Evolutionary conservation across 1,140 invertebrate genomes (phyloP), one percentile per base, ranked within the genome.

Genomic region (Mactra quadrangularis): DNA sequence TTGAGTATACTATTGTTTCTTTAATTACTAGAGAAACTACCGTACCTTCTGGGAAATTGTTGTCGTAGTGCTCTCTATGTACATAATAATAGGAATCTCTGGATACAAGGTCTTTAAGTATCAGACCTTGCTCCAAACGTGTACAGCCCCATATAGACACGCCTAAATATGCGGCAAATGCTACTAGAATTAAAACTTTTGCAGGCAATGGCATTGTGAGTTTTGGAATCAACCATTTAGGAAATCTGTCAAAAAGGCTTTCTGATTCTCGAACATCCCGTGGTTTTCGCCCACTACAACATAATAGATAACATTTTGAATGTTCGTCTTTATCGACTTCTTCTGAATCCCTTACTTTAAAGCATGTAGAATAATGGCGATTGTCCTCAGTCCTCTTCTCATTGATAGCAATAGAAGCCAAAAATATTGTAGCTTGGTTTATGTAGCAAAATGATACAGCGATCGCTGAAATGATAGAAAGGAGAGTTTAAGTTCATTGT

Each of bases 381-480:
- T 98, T 98, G 82, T 96, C 95, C 79, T 96, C 94, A 90, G 98
- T 97, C 87, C 96, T 95, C 90, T 97, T 97, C 25, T 97, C 98
- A 66, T 97, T 96, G 70, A 99, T 94, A 0, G 97, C 97, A 78
- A 99, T 95, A 90, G 97, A 97, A 13, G 96, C 97, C 6, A 96
- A 95, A 92, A 99, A 99, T 94, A 99, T 98, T 6, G 97, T 98
- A 70, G 99, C 94, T 92, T 99, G 98, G 95, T 97, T 99, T 1
- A 99, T 89, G 93, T 99, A 99, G 1, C 97, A 98, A 87, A 99
- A 97, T 60, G 96, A 94, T 2, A 99, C 97, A 0, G 98, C 97
- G 38, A 97, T 95, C 89, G 97, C 97, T 96, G 29, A 7, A 72
- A 72, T 11, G 0, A 53, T 7, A n/a, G 7, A 55, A 55, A n/a